These are phyloP conservation scores for Misgurnus anguillicaudatus DNA, from an alignment of 2,113 vertebrate genomes.

Conservation along the genomic window DNA sequence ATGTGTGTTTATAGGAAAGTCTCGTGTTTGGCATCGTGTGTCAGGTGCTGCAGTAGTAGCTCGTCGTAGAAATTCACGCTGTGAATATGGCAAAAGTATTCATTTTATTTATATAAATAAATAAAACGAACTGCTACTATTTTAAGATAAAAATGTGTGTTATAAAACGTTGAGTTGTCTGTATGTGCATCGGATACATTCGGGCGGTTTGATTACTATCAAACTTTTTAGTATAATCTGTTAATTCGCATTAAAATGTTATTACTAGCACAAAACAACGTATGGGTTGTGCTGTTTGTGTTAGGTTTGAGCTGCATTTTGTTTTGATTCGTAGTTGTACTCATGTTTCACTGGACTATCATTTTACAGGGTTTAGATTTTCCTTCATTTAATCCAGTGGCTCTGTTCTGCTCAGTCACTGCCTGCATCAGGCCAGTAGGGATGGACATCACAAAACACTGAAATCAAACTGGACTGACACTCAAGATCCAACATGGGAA, in stretches of 20 bases:
- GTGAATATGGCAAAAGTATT: too few species aligned
- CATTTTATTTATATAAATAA: too few species aligned
- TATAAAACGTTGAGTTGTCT: neutral
- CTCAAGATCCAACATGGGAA: conserved; percentile 58
- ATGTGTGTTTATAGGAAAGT: conserved; percentile 32
- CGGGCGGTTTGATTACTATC: neutral
- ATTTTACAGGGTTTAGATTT: neutral
- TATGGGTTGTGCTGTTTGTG: too few species aligned
- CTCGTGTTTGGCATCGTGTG: conserved; percentile 49
- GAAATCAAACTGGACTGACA: conserved; percentile 47
- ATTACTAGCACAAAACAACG: neutral
- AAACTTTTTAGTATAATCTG: neutral
- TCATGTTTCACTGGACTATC: conserved; percentile 1
- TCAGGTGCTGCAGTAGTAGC: neutral
- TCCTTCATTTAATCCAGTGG: neutral
- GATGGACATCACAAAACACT: conserved; percentile 15
- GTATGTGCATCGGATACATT: neutral
- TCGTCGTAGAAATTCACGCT: too few species aligned
- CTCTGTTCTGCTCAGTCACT: conserved; percentile 10
- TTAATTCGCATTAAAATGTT: neutral
- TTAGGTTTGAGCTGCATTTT: neutral
- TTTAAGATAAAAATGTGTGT: neutral
- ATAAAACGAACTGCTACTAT: neutral
- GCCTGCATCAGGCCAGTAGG: conserved; percentile 7
- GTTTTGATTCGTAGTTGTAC: neutral